Evolutionary conservation across 2,113 vertebrate species (phyloP).

Genomic region (Hippocampus guttulatus): DNA sequence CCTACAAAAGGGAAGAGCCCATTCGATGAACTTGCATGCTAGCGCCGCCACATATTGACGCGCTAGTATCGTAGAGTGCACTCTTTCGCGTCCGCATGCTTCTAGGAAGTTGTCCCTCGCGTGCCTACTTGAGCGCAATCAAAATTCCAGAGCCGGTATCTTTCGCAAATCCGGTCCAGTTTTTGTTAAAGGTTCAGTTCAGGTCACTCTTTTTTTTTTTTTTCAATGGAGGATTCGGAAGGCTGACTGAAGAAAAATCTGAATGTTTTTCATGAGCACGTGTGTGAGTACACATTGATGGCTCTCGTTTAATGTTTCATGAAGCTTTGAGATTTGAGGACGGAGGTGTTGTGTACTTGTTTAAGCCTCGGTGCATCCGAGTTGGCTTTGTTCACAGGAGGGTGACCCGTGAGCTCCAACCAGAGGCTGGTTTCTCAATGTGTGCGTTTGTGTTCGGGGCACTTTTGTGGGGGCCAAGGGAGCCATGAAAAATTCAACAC

Average conservation of each 20-base stretch:
- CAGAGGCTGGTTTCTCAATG: slow-evolving; percentile 36
- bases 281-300: slow-evolving; percentile 23
- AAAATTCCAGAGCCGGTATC: too few relatives aligned
- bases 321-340: slow-evolving; percentile 42
- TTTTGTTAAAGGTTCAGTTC: too few relatives aligned
- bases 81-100: too few relatives aligned
- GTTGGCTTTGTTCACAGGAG: slow-evolving; percentile 46
- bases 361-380: slow-evolving; percentile 52
- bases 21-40: too few relatives aligned
- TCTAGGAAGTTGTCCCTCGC: too few relatives aligned
- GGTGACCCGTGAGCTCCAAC: slow-evolving; percentile 52
- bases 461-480: slow-evolving; percentile 9
- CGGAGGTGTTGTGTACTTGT: slow-evolving; percentile 47
- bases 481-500: slow-evolving; percentile 65
- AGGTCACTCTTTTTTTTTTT: too few relatives aligned
- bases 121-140: too few relatives aligned
- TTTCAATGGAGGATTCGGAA: slow-evolving; percentile 32
- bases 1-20: too few relatives aligned
- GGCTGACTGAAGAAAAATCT: slow-evolving; percentile 44
- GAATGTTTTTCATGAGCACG: slow-evolving; percentile 57
- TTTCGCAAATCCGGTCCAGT: too few relatives aligned
- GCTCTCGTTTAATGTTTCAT: slow-evolving; percentile 51
- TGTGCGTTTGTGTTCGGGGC: slow-evolving; percentile 11
- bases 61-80: too few relatives aligned
- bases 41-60: too few relatives aligned